These are phyloP conservation scores for Zaprionus ornatus DNA, from an alignment of 1,140 invertebrate species.

Conservation along the genomic window DNA sequence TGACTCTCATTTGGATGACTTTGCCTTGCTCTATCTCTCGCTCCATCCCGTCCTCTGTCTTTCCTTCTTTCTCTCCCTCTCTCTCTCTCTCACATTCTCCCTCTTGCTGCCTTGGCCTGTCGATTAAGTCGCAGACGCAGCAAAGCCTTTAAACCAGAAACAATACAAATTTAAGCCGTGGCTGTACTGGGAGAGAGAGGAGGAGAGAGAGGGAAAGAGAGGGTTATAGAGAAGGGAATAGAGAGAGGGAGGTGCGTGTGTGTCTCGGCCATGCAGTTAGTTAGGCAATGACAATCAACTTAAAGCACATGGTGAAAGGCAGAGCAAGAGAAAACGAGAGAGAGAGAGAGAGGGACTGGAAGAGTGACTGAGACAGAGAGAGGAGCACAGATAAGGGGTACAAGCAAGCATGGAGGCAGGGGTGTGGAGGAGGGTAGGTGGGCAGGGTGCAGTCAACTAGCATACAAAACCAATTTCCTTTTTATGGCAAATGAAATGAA, in stretches of 20 bases:
- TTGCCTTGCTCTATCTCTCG: neutral
- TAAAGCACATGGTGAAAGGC: slow-evolving; percentile 10
- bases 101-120: slow-evolving; percentile 16
- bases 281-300: slow-evolving; percentile 49
- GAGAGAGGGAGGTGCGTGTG: neutral
- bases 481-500: slow-evolving; percentile 82
- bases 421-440: neutral
- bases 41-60: neutral
- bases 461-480: slow-evolving; percentile 81
- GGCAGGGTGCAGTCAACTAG: slow-evolving; percentile 56
- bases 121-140: slow-evolving; percentile 26
- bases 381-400: neutral
- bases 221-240: neutral
- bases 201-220: no score
- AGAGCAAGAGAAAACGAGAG: neutral
- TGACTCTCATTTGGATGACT: neutral
- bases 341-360: neutral
- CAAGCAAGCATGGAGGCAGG: neutral
- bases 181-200: neutral
- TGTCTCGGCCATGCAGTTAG: slow-evolving; percentile 34
- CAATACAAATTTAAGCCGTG: slow-evolving; percentile 35
- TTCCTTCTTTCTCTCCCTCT: neutral
- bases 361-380: neutral
- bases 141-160: slow-evolving; percentile 34
- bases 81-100: neutral